A percentile compares a stretch with the other conserved stretches of the same genome.
phyloP scores from a whole-genome alignment of 2,888 invertebrate species.

The Euzophera pinguis region DNA sequence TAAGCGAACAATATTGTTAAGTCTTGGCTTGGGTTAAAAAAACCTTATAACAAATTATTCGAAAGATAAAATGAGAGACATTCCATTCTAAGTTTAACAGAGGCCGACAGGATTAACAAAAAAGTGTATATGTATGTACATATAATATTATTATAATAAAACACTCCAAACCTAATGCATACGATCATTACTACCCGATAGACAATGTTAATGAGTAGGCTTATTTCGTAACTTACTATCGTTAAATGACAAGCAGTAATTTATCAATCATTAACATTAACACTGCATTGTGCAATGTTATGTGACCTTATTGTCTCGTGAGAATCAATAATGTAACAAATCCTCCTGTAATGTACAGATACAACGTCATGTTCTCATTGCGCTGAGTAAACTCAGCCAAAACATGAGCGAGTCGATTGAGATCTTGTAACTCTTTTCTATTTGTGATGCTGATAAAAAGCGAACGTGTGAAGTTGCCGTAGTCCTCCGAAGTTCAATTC shows the following conservation, averaged over 20 bases:
- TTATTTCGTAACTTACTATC: conserved; percentile 21
- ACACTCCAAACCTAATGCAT: not conserved
- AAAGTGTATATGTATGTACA: too few relatives aligned
- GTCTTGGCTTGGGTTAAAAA: too few relatives aligned
- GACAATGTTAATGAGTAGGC: not conserved
- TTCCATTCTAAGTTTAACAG: too few relatives aligned
- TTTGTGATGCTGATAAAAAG: too few relatives aligned
- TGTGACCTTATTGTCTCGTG: conserved; percentile 40
- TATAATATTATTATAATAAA: not conserved
- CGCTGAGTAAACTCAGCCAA: not conserved
- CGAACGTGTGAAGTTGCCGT: too few relatives aligned
- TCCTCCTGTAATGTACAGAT: conserved; percentile 10
- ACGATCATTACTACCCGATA: not conserved
- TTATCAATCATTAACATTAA: conserved; percentile 45
- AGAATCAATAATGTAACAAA: conserved; percentile 29
- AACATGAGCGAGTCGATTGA: too few relatives aligned
- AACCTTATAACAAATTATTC: too few relatives aligned
- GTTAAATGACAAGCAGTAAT: conserved; percentile 45
- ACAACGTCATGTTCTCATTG: not conserved
- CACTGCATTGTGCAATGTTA: conserved; percentile 16
- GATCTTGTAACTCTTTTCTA: too few relatives aligned
- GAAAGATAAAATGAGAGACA: too few relatives aligned
- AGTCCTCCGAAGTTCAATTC: too few relatives aligned
- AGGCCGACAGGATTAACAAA: not conserved
- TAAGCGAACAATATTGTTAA: too few relatives aligned